Evolutionary conservation across 2,888 invertebrate species (phyloP).

Genomic region (Allophyes oxyacanthae): DNA sequence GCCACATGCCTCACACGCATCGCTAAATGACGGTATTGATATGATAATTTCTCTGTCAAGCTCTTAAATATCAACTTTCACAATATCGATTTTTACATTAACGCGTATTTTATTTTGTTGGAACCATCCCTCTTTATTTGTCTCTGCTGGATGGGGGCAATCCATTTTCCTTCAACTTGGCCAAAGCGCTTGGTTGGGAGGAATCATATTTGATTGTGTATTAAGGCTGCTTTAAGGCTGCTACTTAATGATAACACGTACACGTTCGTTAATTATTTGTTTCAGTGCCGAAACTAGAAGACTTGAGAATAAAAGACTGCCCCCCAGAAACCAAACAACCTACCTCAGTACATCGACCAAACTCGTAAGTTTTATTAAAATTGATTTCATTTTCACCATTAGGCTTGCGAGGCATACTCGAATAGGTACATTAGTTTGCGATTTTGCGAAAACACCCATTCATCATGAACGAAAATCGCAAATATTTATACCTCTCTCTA

Average conservation of each 20-base stretch:
- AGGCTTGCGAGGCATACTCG: too few species aligned
- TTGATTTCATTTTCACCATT: too few species aligned
- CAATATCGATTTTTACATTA: conserved; percentile 12
- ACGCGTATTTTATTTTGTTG: too few species aligned
- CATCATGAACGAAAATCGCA: too few species aligned
- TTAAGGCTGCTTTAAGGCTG: not conserved
- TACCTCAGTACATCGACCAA: conserved; percentile 86
- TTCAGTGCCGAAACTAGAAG: conserved; percentile 86
- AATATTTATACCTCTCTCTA: too few species aligned
- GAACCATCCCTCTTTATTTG: too few species aligned
- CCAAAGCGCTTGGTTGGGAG: too few species aligned
- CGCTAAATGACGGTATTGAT: conserved; percentile 80
- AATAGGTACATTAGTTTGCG: too few species aligned
- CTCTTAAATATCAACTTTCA: conserved; percentile 11
- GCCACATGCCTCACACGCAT: conserved; percentile 75
- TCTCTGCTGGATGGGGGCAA: too few species aligned
- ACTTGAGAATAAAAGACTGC: conserved; percentile 89
- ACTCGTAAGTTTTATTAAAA: conserved; percentile 88
- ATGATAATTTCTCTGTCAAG: conserved; percentile 24
- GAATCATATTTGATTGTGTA: not conserved
- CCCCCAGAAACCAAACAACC: conserved; percentile 86
- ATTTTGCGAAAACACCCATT: too few species aligned
- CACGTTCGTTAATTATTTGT: conserved; percentile 38
- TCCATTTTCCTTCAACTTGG: too few species aligned
- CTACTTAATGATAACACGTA: not conserved